These are phyloP conservation scores for Thera britannica DNA, from an alignment of 2,888 invertebrate species.

Conservation along the genomic window DNA sequence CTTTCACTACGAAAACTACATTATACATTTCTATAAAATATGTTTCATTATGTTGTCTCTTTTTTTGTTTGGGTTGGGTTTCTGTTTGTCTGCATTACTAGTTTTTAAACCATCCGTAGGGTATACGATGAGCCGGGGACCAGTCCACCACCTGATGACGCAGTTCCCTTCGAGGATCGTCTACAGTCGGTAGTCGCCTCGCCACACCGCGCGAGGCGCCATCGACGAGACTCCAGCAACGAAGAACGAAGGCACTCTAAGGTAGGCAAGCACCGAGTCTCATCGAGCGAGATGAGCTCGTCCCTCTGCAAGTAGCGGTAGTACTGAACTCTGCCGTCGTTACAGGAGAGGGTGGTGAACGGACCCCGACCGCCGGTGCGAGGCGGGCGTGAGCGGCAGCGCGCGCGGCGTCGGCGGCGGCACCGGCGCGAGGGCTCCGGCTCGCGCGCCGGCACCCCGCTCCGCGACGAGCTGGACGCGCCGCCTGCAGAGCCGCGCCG, in stretches of 20 bases:
- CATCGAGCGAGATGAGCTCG: neutral
- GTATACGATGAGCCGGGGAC: slow-evolving; percentile 77
- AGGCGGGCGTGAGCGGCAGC: slow-evolving; percentile 59
- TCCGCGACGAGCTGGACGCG: slow-evolving; percentile 89
- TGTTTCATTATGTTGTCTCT: too few relatives aligned
- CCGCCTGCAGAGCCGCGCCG: slow-evolving; percentile 90
- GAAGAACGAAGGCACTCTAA: slow-evolving; percentile 84
- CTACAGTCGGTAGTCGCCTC: slow-evolving; percentile 84
- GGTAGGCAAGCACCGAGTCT: slow-evolving; percentile 46
- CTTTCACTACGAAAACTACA: neutral
- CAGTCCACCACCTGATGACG: slow-evolving; percentile 89
- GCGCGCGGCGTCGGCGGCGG: slow-evolving; percentile 75
- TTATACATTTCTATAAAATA: too few relatives aligned
- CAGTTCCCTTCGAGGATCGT: slow-evolving; percentile 75
- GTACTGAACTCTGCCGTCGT: slow-evolving; percentile 3
- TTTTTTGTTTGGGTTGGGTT: too few relatives aligned
- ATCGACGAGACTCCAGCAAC: slow-evolving; percentile 89
- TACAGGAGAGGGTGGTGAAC: slow-evolving; percentile 70
- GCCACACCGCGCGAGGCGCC: slow-evolving; percentile 74
- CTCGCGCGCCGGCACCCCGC: slow-evolving; percentile 83
- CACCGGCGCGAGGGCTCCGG: slow-evolving; percentile 83
- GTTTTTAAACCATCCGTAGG: slow-evolving; percentile 49
- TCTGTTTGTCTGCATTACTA: too few relatives aligned
- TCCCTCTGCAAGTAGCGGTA: neutral
- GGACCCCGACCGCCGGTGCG: slow-evolving; percentile 68